Conservation (phyloP, 2,797 vertebrate genomes). For the Lagodon rhomboides region DNA sequence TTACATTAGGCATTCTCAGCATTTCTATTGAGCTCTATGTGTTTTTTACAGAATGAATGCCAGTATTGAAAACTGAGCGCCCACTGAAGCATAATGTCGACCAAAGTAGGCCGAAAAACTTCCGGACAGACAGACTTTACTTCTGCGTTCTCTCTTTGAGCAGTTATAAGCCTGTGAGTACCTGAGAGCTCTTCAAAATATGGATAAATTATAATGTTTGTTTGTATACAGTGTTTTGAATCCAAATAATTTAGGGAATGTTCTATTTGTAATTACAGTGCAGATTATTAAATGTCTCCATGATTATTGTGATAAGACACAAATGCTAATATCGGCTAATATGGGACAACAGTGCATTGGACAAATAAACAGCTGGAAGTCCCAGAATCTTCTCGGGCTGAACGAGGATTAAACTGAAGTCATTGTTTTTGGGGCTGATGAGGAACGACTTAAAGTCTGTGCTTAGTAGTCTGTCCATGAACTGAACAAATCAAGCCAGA, state of each 20-base stretch:
- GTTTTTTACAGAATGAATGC: not conserved
- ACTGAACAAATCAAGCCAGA: too few species aligned
- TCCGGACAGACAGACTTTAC: not conserved
- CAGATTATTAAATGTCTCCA: not conserved
- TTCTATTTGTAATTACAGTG: not conserved
- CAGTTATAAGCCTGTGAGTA: too few species aligned
- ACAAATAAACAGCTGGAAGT: too few species aligned
- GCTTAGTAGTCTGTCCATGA: too few species aligned
- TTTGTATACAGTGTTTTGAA: not conserved
- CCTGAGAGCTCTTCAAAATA: not conserved
- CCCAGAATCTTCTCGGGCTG: too few species aligned
- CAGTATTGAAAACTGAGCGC: constrained; percentile 9
- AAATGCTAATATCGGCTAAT: too few species aligned
- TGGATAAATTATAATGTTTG: not conserved
- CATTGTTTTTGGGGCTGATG: too few species aligned
- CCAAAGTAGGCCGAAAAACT: not conserved
- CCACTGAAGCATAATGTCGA: not conserved
- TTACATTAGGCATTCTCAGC: not conserved
- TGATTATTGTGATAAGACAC: not conserved
- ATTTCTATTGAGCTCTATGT: not conserved
- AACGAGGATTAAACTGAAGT: too few species aligned
- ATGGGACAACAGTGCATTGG: not conserved
- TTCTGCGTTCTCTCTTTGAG: not conserved
- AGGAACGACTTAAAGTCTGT: too few species aligned
- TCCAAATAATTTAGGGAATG: not conserved